Evolutionary conservation across 2,888 invertebrate species (phyloP), one percentile per base, ranked within the genome.

Genomic region (Tetropium fuscum): DNA sequence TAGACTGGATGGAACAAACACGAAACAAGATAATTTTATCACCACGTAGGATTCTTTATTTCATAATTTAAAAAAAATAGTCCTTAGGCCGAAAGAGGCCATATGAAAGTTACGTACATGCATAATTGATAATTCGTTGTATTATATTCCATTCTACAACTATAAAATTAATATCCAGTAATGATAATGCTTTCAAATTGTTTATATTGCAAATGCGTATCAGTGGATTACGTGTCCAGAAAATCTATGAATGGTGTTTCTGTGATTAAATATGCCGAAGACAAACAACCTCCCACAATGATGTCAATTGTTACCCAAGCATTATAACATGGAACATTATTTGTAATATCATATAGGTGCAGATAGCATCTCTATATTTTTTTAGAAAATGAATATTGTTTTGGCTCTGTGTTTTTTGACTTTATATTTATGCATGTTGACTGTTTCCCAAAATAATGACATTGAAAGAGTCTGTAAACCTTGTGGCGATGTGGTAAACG

Each of bases 401-500:
- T 36, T 8, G 22, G 3, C 15, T 3, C 25, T 48, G 22, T 25
- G 25, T 13, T 13, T 27, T 40, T 40, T 40, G 16, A 4, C 34
- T 25, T n/a, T n/a, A n/a, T n/a, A 5, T 32, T n/a, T 8, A 22
- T 40, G 7, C 5, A 15, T 15, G 25, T 16, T 25, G 15, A 40
- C 25, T 18, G 16, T 27, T 18, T 51, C 51, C 2, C 51, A 51
- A 19, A 51, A 51, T 27, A 48, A 48, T 32, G 13, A 48, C 10
- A 51, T 54, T 1, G 54, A 54, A 16, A 44, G 11, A 10, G 44
- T 54, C 36, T 54, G 54, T 25, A 30, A 19, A 18, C 20, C 38
- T 1, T 54, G 54, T 30, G 44, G 44, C 8, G 54, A 54, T 43
- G 44, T 58, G 18, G 63, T 63, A 4, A 63, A 58, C 27, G 27